phyloP scores from a whole-genome alignment of 2,888 invertebrate genomes.

The Fragum sueziense region DNA sequence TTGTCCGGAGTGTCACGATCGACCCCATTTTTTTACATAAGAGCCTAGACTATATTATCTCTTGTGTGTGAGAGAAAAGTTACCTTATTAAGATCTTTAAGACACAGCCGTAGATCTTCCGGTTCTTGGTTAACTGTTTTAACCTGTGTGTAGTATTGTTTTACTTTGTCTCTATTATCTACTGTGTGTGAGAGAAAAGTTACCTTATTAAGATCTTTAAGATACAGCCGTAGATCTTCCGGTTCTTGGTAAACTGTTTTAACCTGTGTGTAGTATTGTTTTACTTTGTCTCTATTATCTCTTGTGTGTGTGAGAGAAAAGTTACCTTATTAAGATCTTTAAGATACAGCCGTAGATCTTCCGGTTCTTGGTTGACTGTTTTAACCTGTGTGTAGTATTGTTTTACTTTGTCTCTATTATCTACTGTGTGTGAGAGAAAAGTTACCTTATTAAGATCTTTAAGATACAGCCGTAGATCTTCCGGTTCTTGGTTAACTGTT shows the following conservation, averaged over 20 bases:
- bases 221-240: conserved; percentile 28
- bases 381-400: conserved; percentile 45
- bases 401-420: conserved; percentile 41
- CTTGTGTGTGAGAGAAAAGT: too few relatives aligned
- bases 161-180: conserved; percentile 40
- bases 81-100: conserved; percentile 46
- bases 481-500: conserved; percentile 6
- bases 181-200: too few relatives aligned
- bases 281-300: conserved; percentile 38
- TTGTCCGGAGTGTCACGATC: too few relatives aligned
- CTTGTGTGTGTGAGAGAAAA: conserved; percentile 42
- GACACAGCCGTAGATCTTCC: conserved; percentile 29
- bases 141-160: conserved; percentile 44
- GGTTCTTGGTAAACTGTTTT: conserved; percentile 9
- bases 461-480: conserved; percentile 32
- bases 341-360: conserved; percentile 32
- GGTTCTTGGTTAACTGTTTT: conserved; percentile 8
- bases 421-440: too few relatives aligned
- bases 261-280: conserved; percentile 45
- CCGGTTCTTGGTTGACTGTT: conserved; percentile 8
- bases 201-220: conserved; percentile 45
- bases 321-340: conserved; percentile 46
- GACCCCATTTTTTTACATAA: too few relatives aligned
- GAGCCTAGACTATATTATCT: conserved; percentile 36
- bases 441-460: conserved; percentile 46